Base-by-base conservation (phyloP, 2,113 vertebrate species). In the Ailuropoda melanoleuca region DNA sequence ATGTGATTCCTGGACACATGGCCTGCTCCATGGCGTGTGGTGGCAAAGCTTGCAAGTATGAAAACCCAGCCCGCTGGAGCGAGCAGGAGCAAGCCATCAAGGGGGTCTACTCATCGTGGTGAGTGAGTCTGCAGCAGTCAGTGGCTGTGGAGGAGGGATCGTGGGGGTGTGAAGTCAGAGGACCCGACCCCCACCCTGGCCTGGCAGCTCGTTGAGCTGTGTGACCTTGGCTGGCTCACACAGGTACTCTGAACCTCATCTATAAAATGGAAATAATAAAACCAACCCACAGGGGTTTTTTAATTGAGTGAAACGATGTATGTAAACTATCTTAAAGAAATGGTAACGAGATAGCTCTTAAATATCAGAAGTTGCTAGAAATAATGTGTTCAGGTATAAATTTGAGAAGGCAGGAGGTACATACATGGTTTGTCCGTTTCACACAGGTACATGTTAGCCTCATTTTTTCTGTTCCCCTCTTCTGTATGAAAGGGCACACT, bases 21-120 rank as follows among this genome's bases (percentile, higher is more conserved):
- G 99, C 99, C 95, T 99, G 99, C 97, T 99, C 99, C 26, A 99
- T 99, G 99, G 99, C 99, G 0, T 99, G 99, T 48, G 99, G 99
- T 2, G 99, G 99, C 12, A 99, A 98, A 60, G 99, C 99, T 0
- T 99, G 99, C 99, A 99, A 99, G 98, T 99, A 99, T 1, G 99
- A 99, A 97, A 99, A 99, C 92, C 99, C 99, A 0, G 98, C 99
- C 26, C 99, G 99, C 89, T 99, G 99, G 99, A 99, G 99, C 4
- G 98, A 99, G 62, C 98, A 99, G 93, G 99, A 99, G 46, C 99
- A 99, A 98, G 99, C 99, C 81, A 94, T 99, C 77, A 99, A 99
- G 96, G 99, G 99, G 19, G 98, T 99, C 82, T 99, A 99, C 98
- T 99, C 99, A 0, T 99, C 99, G 88, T 99, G 99, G 99, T 99